These are phyloP conservation scores for Sebastes schlegelii DNA, from an alignment of 2,113 vertebrate genomes.

Conservation along the genomic window DNA sequence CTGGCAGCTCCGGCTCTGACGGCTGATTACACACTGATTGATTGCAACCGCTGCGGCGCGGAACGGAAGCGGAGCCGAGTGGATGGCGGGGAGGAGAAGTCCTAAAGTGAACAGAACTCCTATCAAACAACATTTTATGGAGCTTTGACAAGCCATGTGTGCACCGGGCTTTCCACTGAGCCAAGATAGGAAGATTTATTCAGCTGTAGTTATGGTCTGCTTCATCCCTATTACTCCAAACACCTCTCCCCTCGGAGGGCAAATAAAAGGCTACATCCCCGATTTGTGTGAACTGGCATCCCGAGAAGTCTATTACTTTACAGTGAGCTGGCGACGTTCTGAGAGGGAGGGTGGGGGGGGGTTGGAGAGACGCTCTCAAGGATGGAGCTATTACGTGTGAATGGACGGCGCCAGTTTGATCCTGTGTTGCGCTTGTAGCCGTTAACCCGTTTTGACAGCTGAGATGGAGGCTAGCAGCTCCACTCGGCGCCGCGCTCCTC, in stretches of 20 bases:
- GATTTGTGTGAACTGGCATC: conserved; percentile 67
- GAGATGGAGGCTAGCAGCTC: conserved; percentile 76
- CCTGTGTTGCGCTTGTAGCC: conserved; percentile 75
- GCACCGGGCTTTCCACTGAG: conserved; percentile 53
- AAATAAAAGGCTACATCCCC: conserved; percentile 75
- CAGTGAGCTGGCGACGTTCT: conserved; percentile 55
- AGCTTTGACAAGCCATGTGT: conserved; percentile 65
- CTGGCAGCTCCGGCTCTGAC: conserved; percentile 77
- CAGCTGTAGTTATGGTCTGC: conserved; percentile 73
- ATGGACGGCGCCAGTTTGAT: conserved; percentile 66
- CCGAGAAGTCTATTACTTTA: conserved; percentile 79
- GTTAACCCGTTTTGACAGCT: conserved; percentile 79
- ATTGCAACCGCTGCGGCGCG: conserved; percentile 71
- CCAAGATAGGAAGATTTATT: conserved; percentile 79
- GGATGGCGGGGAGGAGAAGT: conserved; percentile 52
- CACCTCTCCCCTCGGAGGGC: conserved; percentile 67
- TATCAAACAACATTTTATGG: conserved; percentile 76
- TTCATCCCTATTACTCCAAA: conserved; percentile 74
- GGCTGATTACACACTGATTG: conserved; percentile 83
- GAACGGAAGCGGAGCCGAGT: conserved; percentile 48
- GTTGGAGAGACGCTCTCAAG: too few relatives aligned
- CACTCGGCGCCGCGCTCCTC: conserved; percentile 57
- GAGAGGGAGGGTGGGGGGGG: conserved; percentile 28
- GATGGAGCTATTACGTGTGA: conserved; percentile 77
- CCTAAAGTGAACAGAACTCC: conserved; percentile 75